phyloP scores from a whole-genome alignment of 2,113 vertebrate species.

The Solea senegalensis region DNA sequence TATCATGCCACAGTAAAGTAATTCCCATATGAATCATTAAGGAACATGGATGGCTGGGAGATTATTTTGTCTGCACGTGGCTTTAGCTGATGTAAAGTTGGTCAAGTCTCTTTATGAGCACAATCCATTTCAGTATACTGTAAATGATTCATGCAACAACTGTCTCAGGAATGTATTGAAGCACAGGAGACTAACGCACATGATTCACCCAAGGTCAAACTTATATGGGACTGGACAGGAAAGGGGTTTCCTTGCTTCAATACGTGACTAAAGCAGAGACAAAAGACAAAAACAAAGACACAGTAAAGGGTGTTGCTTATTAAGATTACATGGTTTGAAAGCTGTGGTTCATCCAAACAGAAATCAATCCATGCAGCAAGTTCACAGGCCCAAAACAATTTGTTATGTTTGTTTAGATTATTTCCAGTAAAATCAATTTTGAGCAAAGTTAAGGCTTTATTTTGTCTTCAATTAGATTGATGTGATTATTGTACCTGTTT shows the following conservation, averaged over 20 bases:
- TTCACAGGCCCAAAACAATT: background rate
- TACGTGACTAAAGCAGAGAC: background rate
- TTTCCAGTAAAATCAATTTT: background rate
- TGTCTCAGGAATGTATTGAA: conserved; percentile 22
- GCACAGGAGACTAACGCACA: background rate
- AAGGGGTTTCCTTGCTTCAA: background rate
- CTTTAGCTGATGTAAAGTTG: background rate
- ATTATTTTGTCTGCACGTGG: background rate
- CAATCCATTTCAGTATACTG: background rate
- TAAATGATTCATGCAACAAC: conserved; percentile 22
- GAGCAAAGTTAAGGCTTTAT: background rate
- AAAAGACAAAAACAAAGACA: background rate
- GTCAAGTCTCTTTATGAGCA: background rate
- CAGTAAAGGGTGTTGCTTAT: background rate
- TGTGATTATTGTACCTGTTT: background rate
- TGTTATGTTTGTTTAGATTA: background rate
- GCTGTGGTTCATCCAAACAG: too few relatives aligned
- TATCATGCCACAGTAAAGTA: conserved; percentile 21
- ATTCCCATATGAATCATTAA: conserved; percentile 31
- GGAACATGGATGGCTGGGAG: background rate
- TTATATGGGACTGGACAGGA: background rate
- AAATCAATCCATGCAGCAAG: background rate
- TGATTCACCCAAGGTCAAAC: background rate
- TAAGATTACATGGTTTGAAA: background rate
- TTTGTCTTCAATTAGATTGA: background rate